These are phyloP conservation scores for Apostichopus parvimensis DNA, from an alignment of 35 echinoderm and acorn worm genomes.

Conservation along the genomic window DNA sequence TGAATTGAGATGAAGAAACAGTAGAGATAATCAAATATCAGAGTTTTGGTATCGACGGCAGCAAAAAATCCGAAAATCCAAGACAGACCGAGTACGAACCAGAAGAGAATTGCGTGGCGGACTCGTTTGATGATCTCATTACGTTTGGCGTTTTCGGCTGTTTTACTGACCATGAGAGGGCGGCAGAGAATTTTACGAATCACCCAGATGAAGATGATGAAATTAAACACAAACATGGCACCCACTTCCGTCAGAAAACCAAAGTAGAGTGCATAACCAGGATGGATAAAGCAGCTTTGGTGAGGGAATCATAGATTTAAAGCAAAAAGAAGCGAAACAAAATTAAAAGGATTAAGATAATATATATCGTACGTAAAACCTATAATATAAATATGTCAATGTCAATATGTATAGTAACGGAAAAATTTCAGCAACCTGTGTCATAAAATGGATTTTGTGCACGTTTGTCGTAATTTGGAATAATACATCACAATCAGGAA, in stretches of 20 bases:
- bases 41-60: constrained; percentile 15
- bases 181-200: constrained; percentile 34
- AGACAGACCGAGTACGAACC: constrained; percentile 29
- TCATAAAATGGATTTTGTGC: too few relatives aligned
- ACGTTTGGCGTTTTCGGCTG: not conserved
- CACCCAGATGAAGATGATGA: constrained; percentile 29
- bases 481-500: too few relatives aligned
- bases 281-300: constrained; percentile 23
- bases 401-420: too few relatives aligned
- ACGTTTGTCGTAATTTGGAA: too few relatives aligned
- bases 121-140: constrained; percentile 28
- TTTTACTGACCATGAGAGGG: constrained; percentile 23
- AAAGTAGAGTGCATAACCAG: constrained; percentile 18
- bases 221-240: constrained; percentile 10
- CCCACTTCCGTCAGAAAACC: constrained; percentile 17
- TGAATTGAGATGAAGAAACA: constrained; percentile 31
- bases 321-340: too few relatives aligned
- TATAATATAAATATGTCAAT: too few relatives aligned
- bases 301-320: not conserved
- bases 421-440: too few relatives aligned
- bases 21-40: constrained; percentile 45
- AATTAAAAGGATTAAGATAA: too few relatives aligned
- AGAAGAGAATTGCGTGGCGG: constrained; percentile 29
- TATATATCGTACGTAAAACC: too few relatives aligned
- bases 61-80: constrained; percentile 30